Conservation (phyloP, 2,888 invertebrate genomes). For the Cheilosia impressa region DNA sequence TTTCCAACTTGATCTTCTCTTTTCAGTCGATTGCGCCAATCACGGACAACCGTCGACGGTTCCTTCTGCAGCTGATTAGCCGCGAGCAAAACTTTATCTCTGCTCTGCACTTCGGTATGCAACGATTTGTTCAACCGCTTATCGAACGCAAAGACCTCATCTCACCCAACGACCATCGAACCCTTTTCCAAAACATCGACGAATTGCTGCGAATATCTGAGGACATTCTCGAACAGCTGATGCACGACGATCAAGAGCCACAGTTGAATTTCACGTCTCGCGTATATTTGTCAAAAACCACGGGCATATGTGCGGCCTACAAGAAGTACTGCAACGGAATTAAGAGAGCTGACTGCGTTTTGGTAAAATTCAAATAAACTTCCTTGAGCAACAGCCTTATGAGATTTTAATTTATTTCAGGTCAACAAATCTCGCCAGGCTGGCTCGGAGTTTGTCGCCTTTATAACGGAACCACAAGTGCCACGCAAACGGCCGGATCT, state of each 20-base stretch:
- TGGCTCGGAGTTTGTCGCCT: conserved; percentile 91
- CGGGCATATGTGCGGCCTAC: conserved; percentile 90
- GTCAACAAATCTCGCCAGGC: conserved; percentile 89
- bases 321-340: conserved; percentile 93
- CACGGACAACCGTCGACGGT: conserved; percentile 86
- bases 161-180: conserved; percentile 89
- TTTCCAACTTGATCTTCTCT: conserved; percentile 5
- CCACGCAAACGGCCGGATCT: conserved; percentile 93
- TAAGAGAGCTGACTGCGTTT: conserved; percentile 92
- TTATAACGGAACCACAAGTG: conserved; percentile 92
- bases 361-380: conserved; percentile 84
- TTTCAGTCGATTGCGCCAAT: conserved; percentile 83
- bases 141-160: conserved; percentile 91
- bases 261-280: conserved; percentile 88
- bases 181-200: conserved; percentile 93
- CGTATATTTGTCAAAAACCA: conserved; percentile 89
- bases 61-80: conserved; percentile 89
- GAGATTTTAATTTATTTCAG: conserved; percentile 78
- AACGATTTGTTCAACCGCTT: conserved; percentile 90
- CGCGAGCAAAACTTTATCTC: conserved; percentile 92
- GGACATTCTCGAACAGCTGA: conserved; percentile 90
- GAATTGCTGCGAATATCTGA: conserved; percentile 91
- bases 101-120: conserved; percentile 90
- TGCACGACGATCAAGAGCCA: conserved; percentile 89
- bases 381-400: not conserved